phyloP scores from a whole-genome alignment of 2,797 vertebrate genomes.

The Rhabdomys pumilio region DNA sequence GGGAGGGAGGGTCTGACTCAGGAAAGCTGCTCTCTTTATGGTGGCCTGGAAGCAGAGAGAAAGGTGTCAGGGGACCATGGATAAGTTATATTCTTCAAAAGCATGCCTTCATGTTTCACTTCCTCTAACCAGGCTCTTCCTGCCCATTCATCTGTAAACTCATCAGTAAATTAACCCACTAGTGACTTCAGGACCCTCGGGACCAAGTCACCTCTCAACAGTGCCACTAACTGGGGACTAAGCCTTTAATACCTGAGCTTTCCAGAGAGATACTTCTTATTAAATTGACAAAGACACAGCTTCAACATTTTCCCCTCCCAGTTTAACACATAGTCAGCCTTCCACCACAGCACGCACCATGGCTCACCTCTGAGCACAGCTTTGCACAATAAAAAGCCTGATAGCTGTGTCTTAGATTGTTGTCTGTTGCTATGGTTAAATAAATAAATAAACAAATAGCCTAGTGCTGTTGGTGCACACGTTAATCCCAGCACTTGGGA shows the following conservation, averaged over 20 bases:
- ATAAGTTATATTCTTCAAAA: neutral
- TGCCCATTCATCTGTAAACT: neutral
- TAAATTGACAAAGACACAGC: neutral
- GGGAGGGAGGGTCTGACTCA: neutral
- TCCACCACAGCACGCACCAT: rapidly evolving
- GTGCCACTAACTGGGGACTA: neutral
- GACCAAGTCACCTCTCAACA: neutral
- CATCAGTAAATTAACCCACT: neutral
- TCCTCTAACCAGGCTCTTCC: neutral
- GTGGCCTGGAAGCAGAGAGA: neutral
- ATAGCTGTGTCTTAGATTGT: rapidly evolving
- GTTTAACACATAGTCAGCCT: rapidly evolving
- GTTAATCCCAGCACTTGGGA: neutral
- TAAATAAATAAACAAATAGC: neutral
- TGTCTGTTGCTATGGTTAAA: neutral
- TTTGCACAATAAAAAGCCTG: rapidly evolving
- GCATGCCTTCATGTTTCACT: no score
- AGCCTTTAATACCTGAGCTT: neutral
- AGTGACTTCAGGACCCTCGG: neutral
- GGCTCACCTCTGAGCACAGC: neutral
- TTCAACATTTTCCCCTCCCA: rapidly evolving
- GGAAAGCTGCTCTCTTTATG: neutral
- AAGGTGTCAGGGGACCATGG: neutral
- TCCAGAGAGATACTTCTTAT: neutral
- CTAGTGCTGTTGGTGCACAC: neutral